phyloP scores from a whole-genome alignment of 2,113 vertebrate species.

The human (Homo sapiens) region GRCh38 chr4:119555501-119556000 shows the following conservation, averaged over 20 bases:
- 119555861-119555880: not conserved
- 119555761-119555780: not conserved
- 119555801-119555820: not conserved
- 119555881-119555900: not conserved
- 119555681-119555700: not conserved
- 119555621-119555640: not conserved
- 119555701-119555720: not conserved
- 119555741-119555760: not conserved
- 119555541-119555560: not conserved
- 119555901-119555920: not conserved
- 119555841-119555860: not conserved
- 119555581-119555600: not conserved
- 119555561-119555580: not conserved
- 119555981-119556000: rapidly evolving
- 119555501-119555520: not conserved
- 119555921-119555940: not conserved
- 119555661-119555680: not conserved
- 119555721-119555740: not conserved
- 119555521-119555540: not conserved
- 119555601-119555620: not conserved
- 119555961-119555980: not conserved
- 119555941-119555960: not conserved
- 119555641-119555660: not conserved
- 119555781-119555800: not conserved
- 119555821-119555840: not conserved